phyloP scores from a whole-genome alignment of 2,797 vertebrate genomes.

The Galaxias olidus region DNA sequence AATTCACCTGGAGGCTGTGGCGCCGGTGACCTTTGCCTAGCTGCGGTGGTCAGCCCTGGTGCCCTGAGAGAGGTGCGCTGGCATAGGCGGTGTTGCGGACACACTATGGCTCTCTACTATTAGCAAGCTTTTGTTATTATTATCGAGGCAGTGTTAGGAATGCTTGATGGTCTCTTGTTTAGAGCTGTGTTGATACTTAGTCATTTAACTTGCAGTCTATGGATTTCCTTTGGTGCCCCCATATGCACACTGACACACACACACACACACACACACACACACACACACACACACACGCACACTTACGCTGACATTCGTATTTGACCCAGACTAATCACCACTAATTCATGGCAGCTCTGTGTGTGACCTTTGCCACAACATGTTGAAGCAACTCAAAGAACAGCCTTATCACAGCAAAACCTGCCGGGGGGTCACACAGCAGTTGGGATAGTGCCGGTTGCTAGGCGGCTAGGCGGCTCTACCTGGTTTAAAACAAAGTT shows the following conservation, averaged over 20 bases:
- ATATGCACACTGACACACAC: slow-evolving; percentile 8
- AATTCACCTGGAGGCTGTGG: slow-evolving; percentile 64
- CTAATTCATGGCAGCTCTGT: slow-evolving; percentile 50
- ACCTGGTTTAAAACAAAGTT: background rate
- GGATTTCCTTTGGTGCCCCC: slow-evolving; percentile 15
- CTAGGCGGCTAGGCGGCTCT: slow-evolving; percentile 20
- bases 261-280: slow-evolving; percentile 5
- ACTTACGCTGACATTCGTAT: slow-evolving; percentile 13
- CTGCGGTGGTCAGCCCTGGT: slow-evolving; percentile 40
- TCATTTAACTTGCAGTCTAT: no score
- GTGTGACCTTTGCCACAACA: slow-evolving; percentile 63
- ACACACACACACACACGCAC: slow-evolving; percentile 2
- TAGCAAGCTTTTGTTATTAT: no score
- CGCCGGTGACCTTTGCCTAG: slow-evolving; percentile 47
- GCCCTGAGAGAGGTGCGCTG: slow-evolving; percentile 21
- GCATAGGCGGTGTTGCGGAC: background rate
- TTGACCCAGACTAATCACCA: slow-evolving; percentile 35
- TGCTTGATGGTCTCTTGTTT: no score
- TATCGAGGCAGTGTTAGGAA: no score
- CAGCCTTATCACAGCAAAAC: slow-evolving; percentile 43
- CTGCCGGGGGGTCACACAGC: slow-evolving; percentile 4
- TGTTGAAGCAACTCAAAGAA: slow-evolving; percentile 51
- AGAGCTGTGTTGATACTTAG: no score
- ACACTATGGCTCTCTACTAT: no score
- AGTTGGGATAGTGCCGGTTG: slow-evolving; percentile 42